Percentiles rank a stretch among this genome's conserved stretches.
phyloP scores from a whole-genome alignment of 2,888 invertebrate species.

The Epirrita christyi region DNA sequence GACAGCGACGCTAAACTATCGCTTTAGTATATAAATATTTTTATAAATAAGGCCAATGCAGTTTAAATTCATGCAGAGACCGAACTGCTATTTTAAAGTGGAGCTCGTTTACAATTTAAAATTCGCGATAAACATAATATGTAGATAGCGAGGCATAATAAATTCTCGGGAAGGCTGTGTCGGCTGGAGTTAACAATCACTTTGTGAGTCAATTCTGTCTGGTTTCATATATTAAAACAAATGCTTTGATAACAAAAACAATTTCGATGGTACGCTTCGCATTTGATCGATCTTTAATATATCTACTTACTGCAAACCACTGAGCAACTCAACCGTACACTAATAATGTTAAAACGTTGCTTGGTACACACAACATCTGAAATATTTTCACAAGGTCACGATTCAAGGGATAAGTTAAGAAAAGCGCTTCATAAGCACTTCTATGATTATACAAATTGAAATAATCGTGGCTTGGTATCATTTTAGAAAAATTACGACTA shows the following conservation, averaged over 20 bases:
- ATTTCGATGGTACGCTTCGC: neutral
- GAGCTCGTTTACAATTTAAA: slow-evolving; percentile 79
- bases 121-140: slow-evolving; percentile 74
- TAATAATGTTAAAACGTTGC: neutral
- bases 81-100: slow-evolving; percentile 61
- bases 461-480: no score
- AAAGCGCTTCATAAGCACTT: no score
- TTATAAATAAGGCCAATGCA: slow-evolving; percentile 38
- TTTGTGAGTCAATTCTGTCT: slow-evolving; percentile 57
- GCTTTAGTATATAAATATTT: no score
- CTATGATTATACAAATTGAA: no score
- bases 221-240: slow-evolving; percentile 2
- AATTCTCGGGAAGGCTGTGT: slow-evolving; percentile 62
- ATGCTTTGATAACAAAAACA: slow-evolving; percentile 6
- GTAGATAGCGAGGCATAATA: slow-evolving; percentile 74
- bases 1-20: no score
- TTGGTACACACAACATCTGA: no score
- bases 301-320: neutral
- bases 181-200: slow-evolving; percentile 64
- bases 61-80: slow-evolving; percentile 56
- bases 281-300: neutral
- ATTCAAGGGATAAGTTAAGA: no score
- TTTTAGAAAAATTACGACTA: no score
- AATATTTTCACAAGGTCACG: no score
- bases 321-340: neutral